Evolutionary conservation across 2,888 invertebrate species (phyloP), one percentile per base, ranked within the genome.

Genomic region (Drosophila borealis): DNA sequence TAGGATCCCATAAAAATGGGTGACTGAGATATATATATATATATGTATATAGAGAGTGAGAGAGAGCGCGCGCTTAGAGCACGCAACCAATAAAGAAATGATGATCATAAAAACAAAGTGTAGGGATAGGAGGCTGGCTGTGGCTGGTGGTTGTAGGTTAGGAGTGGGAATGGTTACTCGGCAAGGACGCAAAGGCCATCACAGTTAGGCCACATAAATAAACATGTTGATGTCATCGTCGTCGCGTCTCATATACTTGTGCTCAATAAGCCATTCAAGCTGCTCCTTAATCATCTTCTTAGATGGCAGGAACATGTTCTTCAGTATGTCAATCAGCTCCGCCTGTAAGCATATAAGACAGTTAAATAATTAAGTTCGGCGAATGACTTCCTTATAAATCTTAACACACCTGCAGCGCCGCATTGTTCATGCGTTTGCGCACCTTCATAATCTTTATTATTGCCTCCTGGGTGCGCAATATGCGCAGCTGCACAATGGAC

Each of bases 211-310:
- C 96, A 99, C 97, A 93, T 99, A 99, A 92, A 98, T 97, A 94
- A 99, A 99, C 89, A 97, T 97, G 93, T 99, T 99, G 91, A 99
- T 98, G 92, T 99, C 98, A 85, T 98, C 97, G 89, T 98, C 98
- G 92, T 99, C 98, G 81, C 99, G 94, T 70, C 95, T 94, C 96
- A 99, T 98, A 92, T 99, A 99, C 92, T 98, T 98, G 93, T 99
- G 98, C 93, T 99, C 99, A 78, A 99, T 99, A 46, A 99, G 95
- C 99, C 99, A 99, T 93, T 99, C 99, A 56, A 99, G 95, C 93
- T 99, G 99, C 93, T 99, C 99, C 93, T 99, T 99, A 87, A 99
- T 99, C 96, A 99, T 97, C 93, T 99, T 99, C 93, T 98, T 98
- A 74, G 98, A 98, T 29, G 99, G 99, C 90, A 99, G 94, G 94